These are phyloP conservation scores for Gouania willdenowi DNA, from an alignment of 2,797 vertebrate genomes.

Conservation along the genomic window DNA sequence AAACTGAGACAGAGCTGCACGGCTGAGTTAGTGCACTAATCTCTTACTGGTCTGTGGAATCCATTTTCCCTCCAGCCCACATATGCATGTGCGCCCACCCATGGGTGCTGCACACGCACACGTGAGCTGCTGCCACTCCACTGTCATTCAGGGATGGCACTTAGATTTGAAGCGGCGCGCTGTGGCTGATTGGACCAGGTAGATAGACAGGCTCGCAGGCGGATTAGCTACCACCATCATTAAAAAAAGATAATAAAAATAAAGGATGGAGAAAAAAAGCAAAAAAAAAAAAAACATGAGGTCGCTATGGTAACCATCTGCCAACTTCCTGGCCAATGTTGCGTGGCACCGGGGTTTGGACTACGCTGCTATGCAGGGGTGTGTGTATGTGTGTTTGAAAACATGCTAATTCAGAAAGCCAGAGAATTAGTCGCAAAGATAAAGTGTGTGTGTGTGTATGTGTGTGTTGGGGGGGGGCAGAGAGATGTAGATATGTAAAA, in stretches of 20 bases:
- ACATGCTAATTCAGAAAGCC: constrained; percentile 98
- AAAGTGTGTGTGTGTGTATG: constrained; percentile 67
- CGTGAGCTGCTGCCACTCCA: constrained; percentile 63
- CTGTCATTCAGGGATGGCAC: constrained; percentile 57
- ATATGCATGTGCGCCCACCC: constrained; percentile 42
- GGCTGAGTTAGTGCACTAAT: constrained; percentile 16
- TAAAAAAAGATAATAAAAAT: constrained; percentile 74
- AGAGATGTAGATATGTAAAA: constrained; percentile 96
- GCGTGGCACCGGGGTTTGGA: constrained; percentile 57
- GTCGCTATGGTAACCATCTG: constrained; percentile 96
- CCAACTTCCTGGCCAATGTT: constrained; percentile 79
- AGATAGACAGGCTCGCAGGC: constrained; percentile 66
- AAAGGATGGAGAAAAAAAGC: constrained; percentile 44
- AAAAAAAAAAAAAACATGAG: constrained; percentile 76
- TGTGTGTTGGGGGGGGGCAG: constrained; percentile 35
- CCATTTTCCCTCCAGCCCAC: constrained; percentile 22
- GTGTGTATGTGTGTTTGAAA: constrained; percentile 15
- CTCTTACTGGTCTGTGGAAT: constrained; percentile 27
- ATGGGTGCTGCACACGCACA: constrained; percentile 46
- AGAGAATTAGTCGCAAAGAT: constrained; percentile 97
- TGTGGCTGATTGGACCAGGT: constrained; percentile 75
- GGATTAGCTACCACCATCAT: constrained; percentile 83
- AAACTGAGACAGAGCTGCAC: constrained; percentile 3
- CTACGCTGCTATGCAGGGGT: constrained; percentile 28
- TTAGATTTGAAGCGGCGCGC: constrained; percentile 77